Evolutionary conservation across 2,888 invertebrate genomes (phyloP).

Genomic region (Drosophila birchii): DNA sequence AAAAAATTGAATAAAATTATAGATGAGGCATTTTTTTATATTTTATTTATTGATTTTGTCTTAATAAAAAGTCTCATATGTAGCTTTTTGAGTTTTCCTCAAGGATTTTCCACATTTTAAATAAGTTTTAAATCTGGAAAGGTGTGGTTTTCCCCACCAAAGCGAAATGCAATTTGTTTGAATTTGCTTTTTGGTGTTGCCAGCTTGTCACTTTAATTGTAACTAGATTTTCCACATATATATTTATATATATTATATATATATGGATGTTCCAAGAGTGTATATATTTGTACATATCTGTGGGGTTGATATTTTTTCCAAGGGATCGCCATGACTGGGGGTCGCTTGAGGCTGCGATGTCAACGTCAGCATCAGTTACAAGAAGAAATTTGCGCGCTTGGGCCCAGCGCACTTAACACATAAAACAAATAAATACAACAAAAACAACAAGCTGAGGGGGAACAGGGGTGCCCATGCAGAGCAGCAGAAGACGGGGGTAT

Average conservation of each 20-base stretch:
- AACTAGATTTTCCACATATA: slow-evolving; percentile 56
- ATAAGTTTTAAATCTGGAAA: not conserved
- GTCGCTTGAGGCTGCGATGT: slow-evolving; percentile 54
- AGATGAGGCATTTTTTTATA: not conserved
- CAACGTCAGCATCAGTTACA: slow-evolving; percentile 63
- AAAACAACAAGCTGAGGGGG: slow-evolving; percentile 15
- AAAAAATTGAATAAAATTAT: not conserved
- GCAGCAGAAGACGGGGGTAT: not conserved
- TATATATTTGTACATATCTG: not conserved
- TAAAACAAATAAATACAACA: slow-evolving; percentile 67
- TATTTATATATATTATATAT: slow-evolving; percentile 1
- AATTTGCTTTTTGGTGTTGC: slow-evolving; percentile 24
- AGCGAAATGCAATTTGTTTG: slow-evolving; percentile 34
- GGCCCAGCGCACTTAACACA: slow-evolving; percentile 82
- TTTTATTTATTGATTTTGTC: not conserved
- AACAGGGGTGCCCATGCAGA: not conserved
- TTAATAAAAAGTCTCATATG: too few species aligned
- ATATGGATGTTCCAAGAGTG: too few species aligned
- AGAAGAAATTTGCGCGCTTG: slow-evolving; percentile 62
- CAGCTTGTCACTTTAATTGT: slow-evolving; percentile 65
- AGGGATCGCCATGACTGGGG: not conserved
- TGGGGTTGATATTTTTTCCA: slow-evolving; percentile 23
- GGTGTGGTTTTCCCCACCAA: not conserved
- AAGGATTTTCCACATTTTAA: not conserved
- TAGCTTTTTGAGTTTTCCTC: too few species aligned